Base-by-base conservation (phyloP, 2,797 vertebrate species). In the Dallia pectoralis region DNA sequence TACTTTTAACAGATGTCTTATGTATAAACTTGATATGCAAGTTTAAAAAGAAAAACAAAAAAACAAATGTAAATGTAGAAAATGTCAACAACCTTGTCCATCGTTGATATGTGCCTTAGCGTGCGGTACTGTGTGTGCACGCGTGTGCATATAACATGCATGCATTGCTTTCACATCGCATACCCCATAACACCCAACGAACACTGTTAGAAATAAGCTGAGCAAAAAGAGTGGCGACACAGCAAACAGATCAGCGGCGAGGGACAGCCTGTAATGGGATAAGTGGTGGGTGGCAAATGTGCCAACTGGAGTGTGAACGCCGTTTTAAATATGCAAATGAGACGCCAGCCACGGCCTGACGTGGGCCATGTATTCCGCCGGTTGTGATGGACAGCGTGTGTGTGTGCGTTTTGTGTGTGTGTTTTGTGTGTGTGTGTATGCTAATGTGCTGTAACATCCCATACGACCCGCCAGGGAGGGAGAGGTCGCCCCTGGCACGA, bases 251-350 rank as follows among this genome's bases (percentile, higher is more conserved):
- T 79, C 80, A 27, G 69, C 29, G 51, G 81, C 80, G 75, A 68
- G 85, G 82, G 84, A 88, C 86, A 84, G 79, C 48, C 75, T 22
- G 81, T 91, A 91, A 92, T 88, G 85, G 86, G 87, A 84, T 90
- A 92, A 91, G 85, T 87, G 89, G 89, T 70, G 70, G 85, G 76
- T 89, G 87, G 85, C 89, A 90, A 89, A 91, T 86, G 89, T 89
- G 88, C 85, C 87, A 91, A 87, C 79, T 87, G 79, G 86, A 88
- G 87, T 87, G 84, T 91, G 87, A 92, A 90, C 72, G 56, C 69
- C 79, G 76, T 87, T 88, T 88, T 88, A 87, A 81, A 77, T 87
- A 90, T 90, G 89, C 84, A 91, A 90, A 91, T 88, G 67, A 82
- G 70, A 75, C 72, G 71, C 81, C 82, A 53, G 72, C 82, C 84